phyloP scores from a whole-genome alignment of 1,140 invertebrate species.

The Coboldia fuscipes region DNA sequence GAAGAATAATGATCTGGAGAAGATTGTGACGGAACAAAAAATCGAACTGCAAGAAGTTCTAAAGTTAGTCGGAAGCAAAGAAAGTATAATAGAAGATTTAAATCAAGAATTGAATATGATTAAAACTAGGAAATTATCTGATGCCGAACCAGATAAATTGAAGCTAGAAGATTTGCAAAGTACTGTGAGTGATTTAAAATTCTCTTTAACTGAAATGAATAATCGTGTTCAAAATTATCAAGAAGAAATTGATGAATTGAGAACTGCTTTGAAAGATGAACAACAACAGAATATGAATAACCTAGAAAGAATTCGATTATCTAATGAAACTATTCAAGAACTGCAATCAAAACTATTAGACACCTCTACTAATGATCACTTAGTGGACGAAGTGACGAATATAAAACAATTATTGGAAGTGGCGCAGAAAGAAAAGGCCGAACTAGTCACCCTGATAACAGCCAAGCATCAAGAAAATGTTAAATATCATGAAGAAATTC shows the following conservation, averaged over 20 bases:
- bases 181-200: too few species aligned
- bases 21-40: slow-evolving; percentile 16
- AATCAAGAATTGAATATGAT: neutral
- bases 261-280: slow-evolving; percentile 16
- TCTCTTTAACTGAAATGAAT: too few species aligned
- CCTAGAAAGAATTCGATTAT: slow-evolving; percentile 18
- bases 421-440: slow-evolving; percentile 36
- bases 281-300: slow-evolving; percentile 23
- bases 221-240: slow-evolving; percentile 6
- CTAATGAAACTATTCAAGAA: too few species aligned
- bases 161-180: neutral
- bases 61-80: too few species aligned
- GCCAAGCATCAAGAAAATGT: slow-evolving; percentile 66
- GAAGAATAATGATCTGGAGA: neutral
- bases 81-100: too few species aligned
- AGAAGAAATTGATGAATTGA: slow-evolving; percentile 21
- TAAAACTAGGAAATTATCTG: neutral
- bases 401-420: too few species aligned
- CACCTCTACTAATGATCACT: too few species aligned
- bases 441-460: slow-evolving; percentile 51
- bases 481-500: slow-evolving; percentile 63
- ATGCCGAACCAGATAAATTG: neutral
- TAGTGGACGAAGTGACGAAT: too few species aligned
- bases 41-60: slow-evolving; percentile 21
- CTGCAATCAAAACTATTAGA: slow-evolving; percentile 11